Evolutionary conservation across 2,888 invertebrate species (phyloP).

Genomic region (Caenorhabditis drosophilae): DNA sequence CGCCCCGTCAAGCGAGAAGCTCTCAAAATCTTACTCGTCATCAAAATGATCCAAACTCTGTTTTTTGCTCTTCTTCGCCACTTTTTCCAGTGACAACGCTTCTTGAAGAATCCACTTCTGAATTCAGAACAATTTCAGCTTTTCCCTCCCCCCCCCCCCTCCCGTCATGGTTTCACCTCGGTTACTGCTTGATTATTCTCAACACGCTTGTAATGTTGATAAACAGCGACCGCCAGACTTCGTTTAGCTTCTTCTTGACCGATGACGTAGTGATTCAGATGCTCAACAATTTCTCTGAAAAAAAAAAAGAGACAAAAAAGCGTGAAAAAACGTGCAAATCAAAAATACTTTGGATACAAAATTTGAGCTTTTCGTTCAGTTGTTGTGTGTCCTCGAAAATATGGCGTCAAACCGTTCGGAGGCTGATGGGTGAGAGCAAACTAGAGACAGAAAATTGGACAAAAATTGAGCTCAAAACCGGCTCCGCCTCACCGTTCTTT

Average conservation of each 20-base stretch:
- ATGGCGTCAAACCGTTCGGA: slow-evolving; percentile 16
- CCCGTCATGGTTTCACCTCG: too few relatives aligned
- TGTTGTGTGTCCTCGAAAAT: slow-evolving; percentile 3
- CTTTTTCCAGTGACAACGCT: slow-evolving; percentile 15
- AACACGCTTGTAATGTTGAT: slow-evolving; percentile 97
- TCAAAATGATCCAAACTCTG: neutral
- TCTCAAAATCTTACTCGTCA: neutral
- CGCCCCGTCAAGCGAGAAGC: neutral
- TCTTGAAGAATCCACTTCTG: slow-evolving; percentile 31
- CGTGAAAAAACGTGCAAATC: neutral
- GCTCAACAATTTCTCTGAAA: slow-evolving; percentile 82
- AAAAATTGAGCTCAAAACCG: slow-evolving; percentile 10
- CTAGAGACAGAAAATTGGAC: slow-evolving; percentile 9
- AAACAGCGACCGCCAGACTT: slow-evolving; percentile 94
- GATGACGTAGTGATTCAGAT: slow-evolving; percentile 76
- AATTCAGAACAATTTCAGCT: neutral
- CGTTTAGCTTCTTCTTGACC: slow-evolving; percentile 84
- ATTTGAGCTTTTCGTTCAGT: too few relatives aligned
- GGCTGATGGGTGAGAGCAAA: slow-evolving; percentile 24
- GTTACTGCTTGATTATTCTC: slow-evolving; percentile 78
- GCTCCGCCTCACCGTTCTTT: slow-evolving; percentile 3
- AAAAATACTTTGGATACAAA: slow-evolving; percentile 34
- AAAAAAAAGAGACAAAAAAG: neutral
- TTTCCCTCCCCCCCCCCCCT: too few relatives aligned
- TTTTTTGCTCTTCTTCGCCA: slow-evolving; percentile 18